Evolutionary conservation across 1,140 invertebrate genomes (phyloP), one percentile per base, ranked within the genome.

Genomic region (Drosophila eugracilis): DNA sequence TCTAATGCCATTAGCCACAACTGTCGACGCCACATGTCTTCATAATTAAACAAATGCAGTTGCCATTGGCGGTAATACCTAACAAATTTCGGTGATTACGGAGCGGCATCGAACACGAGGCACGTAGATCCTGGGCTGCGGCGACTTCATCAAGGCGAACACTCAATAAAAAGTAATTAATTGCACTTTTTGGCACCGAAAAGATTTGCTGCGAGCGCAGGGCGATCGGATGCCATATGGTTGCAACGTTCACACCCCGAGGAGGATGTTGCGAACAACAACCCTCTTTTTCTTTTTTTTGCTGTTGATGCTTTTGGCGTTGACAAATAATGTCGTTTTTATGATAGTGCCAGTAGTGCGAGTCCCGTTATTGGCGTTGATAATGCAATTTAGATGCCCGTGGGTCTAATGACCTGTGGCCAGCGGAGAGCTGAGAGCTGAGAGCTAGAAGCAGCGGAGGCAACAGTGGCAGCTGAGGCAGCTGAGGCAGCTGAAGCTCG

Each of bases 301-400:
- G n/a, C n/a, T n/a, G 30, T 14, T 50, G 42, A 50, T 47, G 83
- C 70, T 65, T 57, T 70, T 88, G 84, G 78, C 86, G 86, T 89
- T 89, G 86, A 89, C 86, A 89, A 89, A 89, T 89, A 90, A 90
- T 90, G 75, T 58, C 60, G 74, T 78, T 90, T 90, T 85, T 76
- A 89, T 90, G 57, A 81, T 60, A 24, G 37, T 50, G 17, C 39
- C 41, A 55, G 37, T 36, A 58, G 66, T 48, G 58, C 69, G 28
- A 34, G 69, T 77, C 34, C 73, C 78, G 75, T 88, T 88, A 88
- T 88, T 88, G 84, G 80, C 77, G 72, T 85, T 86, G 85, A 78
- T 86, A 78, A 81, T 79, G 80, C 78, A 81, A 86, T 89, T 85
- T 79, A 89, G 80, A 81, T 59, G 74, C 75, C 50, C 69, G 73